A percentile compares a stretch with the other conserved stretches of the same genome.
These are phyloP conservation scores for Caenorhabditis briggsae DNA, from an alignment of 1,140 invertebrate species.

Conservation along the genomic window DNA sequence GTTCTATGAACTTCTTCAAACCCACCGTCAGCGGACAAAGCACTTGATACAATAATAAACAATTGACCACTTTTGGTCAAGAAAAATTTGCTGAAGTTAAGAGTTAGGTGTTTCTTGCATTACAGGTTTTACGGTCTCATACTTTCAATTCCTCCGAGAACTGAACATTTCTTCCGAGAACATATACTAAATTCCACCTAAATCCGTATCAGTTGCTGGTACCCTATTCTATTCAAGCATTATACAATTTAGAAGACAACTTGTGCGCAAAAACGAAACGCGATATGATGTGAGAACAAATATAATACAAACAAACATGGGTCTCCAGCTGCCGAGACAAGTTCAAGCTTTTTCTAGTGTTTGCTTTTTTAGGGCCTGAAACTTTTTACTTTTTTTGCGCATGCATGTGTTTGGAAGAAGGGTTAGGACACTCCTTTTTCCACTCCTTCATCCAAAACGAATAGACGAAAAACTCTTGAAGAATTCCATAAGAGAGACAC, in stretches of 20 bases:
- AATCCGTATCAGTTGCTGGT: too few relatives aligned
- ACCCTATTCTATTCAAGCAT: too few relatives aligned
- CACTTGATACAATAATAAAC: too few relatives aligned
- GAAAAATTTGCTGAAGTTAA: too few relatives aligned
- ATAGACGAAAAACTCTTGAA: constrained; percentile 42
- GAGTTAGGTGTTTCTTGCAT: too few relatives aligned
- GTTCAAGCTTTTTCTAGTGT: constrained; percentile 45
- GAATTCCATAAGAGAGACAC: neutral
- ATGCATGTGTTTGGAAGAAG: neutral
- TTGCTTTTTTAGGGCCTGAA: constrained; percentile 38
- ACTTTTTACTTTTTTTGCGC: constrained; percentile 42
- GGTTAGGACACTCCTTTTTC: constrained; percentile 43
- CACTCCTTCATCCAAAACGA: constrained; percentile 50
- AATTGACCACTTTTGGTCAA: too few relatives aligned
- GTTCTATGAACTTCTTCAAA: too few relatives aligned
- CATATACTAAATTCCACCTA: neutral
- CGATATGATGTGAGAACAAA: constrained; percentile 54
- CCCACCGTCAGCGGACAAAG: too few relatives aligned
- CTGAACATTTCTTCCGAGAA: too few relatives aligned
- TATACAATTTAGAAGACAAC: neutral
- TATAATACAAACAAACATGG: constrained; percentile 23
- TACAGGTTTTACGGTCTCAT: too few relatives aligned
- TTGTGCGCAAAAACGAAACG: constrained; percentile 5
- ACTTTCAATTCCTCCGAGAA: too few relatives aligned
- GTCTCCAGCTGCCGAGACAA: constrained; percentile 7